Percentiles rank a stretch among this genome's conserved stretches.
Evolutionary conservation across 2,888 invertebrate genomes (phyloP).

Genomic region (Aporophyla nigra): DNA sequence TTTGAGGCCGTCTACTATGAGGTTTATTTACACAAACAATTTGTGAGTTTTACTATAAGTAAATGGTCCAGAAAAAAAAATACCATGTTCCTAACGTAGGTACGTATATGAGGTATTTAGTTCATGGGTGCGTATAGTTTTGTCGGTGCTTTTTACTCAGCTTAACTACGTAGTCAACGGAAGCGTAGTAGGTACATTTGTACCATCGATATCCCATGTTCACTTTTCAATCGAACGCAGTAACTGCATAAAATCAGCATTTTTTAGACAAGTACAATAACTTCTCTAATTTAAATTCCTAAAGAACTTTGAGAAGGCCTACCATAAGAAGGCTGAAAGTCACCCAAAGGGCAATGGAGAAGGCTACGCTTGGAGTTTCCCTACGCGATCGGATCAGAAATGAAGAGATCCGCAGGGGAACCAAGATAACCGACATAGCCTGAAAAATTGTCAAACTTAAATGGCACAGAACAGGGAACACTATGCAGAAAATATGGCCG

Average conservation of each 20-base stretch:
- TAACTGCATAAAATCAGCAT: no score
- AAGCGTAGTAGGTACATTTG: background rate
- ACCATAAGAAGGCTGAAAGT: no score
- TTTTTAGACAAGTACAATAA: no score
- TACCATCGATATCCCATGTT: background rate
- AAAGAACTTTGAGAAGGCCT: background rate
- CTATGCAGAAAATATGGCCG: no score
- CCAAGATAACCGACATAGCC: no score
- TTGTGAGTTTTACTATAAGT: background rate
- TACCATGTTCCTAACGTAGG: background rate
- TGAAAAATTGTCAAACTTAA: no score
- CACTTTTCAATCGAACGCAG: background rate
- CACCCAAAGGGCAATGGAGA: no score
- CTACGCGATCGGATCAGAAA: no score
- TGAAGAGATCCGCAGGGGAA: no score
- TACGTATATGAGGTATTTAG: background rate
- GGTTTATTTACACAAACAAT: background rate
- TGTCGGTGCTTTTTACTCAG: background rate
- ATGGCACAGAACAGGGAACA: no score
- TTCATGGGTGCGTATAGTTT: background rate
- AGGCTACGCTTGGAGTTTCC: no score
- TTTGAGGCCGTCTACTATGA: no score
- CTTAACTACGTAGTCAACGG: background rate
- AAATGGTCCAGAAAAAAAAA: background rate
- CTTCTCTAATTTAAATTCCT: background rate